Conservation (phyloP, 2,113 vertebrate species). For the Phyllostomus discolor region DNA sequence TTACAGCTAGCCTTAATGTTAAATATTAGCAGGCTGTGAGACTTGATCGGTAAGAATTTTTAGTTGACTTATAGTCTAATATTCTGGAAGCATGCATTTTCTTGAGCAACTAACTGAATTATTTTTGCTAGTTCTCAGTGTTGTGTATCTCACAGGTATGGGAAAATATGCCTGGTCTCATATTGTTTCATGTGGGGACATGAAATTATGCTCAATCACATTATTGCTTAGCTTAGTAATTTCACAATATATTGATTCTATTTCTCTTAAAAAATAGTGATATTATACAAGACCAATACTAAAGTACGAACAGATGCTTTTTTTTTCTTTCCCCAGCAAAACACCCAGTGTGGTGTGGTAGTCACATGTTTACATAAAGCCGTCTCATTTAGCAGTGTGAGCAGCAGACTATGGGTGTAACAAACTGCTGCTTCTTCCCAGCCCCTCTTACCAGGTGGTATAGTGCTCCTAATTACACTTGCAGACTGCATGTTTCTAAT, state of each 20-base stretch:
- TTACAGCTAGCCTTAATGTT: neutral
- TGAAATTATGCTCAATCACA: neutral
- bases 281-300: neutral
- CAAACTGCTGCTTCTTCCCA: neutral
- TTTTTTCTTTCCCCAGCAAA: neutral
- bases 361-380: neutral
- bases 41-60: neutral
- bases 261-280: neutral
- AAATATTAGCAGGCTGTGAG: neutral
- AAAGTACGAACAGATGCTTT: neutral
- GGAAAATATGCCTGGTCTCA: neutral
- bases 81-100: neutral
- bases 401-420: neutral
- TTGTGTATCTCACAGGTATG: neutral
- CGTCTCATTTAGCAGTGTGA: neutral
- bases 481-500: neutral
- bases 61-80: neutral
- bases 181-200: neutral
- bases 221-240: neutral
- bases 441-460: fast-evolving
- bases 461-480: neutral
- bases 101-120: neutral
- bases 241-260: neutral
- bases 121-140: neutral
- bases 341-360: neutral